Base-by-base conservation (phyloP, 2,888 invertebrate species). In the Campopleginae sp. region DNA sequence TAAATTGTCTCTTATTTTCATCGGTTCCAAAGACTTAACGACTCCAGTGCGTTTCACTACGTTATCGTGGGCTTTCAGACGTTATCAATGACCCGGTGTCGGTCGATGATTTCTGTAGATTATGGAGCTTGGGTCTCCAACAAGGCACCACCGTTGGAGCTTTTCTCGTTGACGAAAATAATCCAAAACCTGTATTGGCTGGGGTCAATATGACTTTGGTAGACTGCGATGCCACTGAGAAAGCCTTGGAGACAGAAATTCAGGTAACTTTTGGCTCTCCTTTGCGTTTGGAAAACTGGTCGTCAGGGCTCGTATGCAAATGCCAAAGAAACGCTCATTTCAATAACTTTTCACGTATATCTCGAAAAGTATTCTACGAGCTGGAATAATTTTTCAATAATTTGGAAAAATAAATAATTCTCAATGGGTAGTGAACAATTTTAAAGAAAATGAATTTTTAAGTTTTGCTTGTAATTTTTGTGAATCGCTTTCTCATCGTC, bases 91-190 rank as follows among this genome's bases (percentile, higher is more conserved):
- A 93, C 65, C 80, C 88, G 42, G 81, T 76, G 46, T 89, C 90
- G 2, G 12, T 90, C 0, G 19, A 88, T 5, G 91, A 91, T 33
- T 88, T 92, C 23, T 86, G 87, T 0, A 42, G 44, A 2, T 3
- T 93, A 31, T 94, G 93, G 93, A 33, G n/a, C 2, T 48, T 88
- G 0, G 27, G 88, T 19, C 48, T 94, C 8, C 80, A 89, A 14
- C 89, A 93, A 81, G 92, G 92, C 48, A 80, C 93, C 14, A 86
- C 90, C 0, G 84, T 94, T 19, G 92, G 89, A 6, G 94, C 94
- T 44, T 93, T 93, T 61, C 90, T 91, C 51, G 91, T 93, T n/a
- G 89, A 93, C 85, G 89, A 89, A 0, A 83, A 88, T 0, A 90
- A 90, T 33, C 91, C 90, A 3, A 90, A 92, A 86, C 90, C 92